Evolutionary conservation across 2,113 vertebrate species (phyloP).

Genomic region (Anser brachyrhynchus): DNA sequence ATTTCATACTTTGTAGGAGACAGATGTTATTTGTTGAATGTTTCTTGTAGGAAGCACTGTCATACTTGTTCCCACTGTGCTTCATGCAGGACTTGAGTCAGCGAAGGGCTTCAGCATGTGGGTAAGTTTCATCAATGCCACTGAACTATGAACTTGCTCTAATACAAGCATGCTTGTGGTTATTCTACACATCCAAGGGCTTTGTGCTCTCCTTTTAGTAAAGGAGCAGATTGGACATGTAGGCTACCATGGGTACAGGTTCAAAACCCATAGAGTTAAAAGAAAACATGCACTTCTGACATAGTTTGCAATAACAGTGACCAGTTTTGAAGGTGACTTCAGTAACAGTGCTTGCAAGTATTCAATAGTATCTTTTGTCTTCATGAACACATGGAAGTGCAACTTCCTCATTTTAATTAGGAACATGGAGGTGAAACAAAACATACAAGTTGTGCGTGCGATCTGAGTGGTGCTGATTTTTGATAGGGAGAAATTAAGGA

Average conservation of each 20-base stretch:
- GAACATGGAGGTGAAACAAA: not conserved
- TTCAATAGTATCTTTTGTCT: not conserved
- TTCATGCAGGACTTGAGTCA: not conserved
- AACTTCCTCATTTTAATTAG: not conserved
- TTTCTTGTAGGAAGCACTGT: not conserved
- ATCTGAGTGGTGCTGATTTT: not conserved
- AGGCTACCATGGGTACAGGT: not conserved
- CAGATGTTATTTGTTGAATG: constrained; percentile 10
- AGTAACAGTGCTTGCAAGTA: not conserved
- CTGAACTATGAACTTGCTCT: not conserved
- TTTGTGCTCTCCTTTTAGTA: not conserved
- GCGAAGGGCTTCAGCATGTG: not conserved
- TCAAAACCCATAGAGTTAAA: not conserved
- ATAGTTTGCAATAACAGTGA: not conserved
- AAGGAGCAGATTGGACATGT: not conserved
- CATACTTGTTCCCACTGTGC: accelerated
- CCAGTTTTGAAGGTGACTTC: not conserved
- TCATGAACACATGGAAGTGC: not conserved
- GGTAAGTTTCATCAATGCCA: not conserved
- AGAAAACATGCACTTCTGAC: not conserved
- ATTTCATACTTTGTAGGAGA: not conserved
- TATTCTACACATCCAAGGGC: not conserved
- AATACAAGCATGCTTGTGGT: not conserved
- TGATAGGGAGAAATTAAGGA: not conserved
- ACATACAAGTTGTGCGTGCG: accelerated